These are phyloP conservation scores for Rhabdomys pumilio DNA, from an alignment of 2,797 vertebrate genomes.

Conservation along the genomic window DNA sequence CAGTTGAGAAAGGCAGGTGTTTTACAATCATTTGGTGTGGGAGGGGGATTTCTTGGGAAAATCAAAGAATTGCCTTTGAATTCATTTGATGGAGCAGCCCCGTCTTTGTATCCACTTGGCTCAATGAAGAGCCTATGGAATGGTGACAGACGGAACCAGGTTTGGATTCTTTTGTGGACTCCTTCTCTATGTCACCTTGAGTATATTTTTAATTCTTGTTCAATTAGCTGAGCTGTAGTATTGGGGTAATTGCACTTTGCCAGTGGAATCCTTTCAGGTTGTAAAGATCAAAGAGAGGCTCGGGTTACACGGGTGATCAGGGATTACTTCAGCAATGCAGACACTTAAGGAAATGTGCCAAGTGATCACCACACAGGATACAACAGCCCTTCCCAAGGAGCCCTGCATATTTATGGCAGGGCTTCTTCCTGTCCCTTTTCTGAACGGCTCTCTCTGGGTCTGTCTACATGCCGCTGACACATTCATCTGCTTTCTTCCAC, in stretches of 20 bases:
- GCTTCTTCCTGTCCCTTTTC: slow-evolving; percentile 54
- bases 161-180: slow-evolving; percentile 62
- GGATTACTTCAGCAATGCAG: slow-evolving; percentile 48
- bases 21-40: neutral
- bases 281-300: slow-evolving; percentile 81
- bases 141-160: slow-evolving; percentile 25
- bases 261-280: slow-evolving; percentile 75
- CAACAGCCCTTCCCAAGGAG: neutral
- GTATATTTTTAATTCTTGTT: slow-evolving; percentile 78
- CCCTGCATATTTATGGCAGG: neutral
- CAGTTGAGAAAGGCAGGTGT: neutral
- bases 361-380: slow-evolving; percentile 52
- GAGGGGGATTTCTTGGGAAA: slow-evolving; percentile 19
- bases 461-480: neutral
- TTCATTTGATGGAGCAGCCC: neutral
- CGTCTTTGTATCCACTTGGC: slow-evolving; percentile 19
- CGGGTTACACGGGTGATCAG: slow-evolving; percentile 64
- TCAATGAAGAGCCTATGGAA: neutral
- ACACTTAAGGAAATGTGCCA: slow-evolving; percentile 48
- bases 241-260: slow-evolving; percentile 65
- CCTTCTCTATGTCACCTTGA: slow-evolving; percentile 68
- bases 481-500: neutral
- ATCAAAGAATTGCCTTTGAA: slow-evolving; percentile 21
- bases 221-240: slow-evolving; percentile 77
- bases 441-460: neutral